phyloP scores from a whole-genome alignment of 1,140 invertebrate genomes.

The Heliconius congener region DNA sequence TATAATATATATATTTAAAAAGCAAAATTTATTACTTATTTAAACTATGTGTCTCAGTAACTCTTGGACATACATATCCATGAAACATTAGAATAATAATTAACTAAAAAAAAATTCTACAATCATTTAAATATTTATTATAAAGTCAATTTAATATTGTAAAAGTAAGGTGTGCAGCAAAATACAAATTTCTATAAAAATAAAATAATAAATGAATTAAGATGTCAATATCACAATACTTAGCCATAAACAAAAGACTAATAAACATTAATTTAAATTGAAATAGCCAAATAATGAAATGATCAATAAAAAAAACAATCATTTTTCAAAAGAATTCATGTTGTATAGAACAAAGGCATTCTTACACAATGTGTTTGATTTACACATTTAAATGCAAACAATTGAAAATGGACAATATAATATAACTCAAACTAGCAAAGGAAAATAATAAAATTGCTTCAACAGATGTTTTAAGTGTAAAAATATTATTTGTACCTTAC shows the following conservation, averaged over 20 bases:
- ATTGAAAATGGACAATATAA: conserved; percentile 42
- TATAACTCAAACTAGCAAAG: conserved; percentile 32
- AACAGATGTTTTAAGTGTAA: conserved; percentile 49
- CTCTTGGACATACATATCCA: no score
- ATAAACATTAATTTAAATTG: not conserved
- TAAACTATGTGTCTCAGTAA: no score
- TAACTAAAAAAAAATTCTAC: not conserved
- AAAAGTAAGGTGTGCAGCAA: not conserved
- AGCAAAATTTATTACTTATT: not conserved
- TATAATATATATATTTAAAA: not conserved
- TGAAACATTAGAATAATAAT: conserved; percentile 17
- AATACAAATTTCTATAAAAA: not conserved
- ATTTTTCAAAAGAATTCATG: conserved; percentile 24
- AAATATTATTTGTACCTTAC: conserved; percentile 77
- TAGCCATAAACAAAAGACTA: not conserved
- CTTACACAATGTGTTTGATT: conserved; percentile 31
- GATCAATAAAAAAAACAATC: conserved; percentile 26
- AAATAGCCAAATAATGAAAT: conserved; percentile 11
- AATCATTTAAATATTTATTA: not conserved
- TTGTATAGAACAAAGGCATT: conserved; percentile 63
- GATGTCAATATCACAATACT: not conserved
- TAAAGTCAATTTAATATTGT: not conserved
- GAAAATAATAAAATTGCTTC: conserved; percentile 35
- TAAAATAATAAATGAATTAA: not conserved
- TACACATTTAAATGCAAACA: conserved; percentile 32